Percentiles rank a stretch among this genome's conserved stretches.
Evolutionary conservation across 2,113 vertebrate genomes (phyloP).

Genomic region (Chitala chitala): DNA sequence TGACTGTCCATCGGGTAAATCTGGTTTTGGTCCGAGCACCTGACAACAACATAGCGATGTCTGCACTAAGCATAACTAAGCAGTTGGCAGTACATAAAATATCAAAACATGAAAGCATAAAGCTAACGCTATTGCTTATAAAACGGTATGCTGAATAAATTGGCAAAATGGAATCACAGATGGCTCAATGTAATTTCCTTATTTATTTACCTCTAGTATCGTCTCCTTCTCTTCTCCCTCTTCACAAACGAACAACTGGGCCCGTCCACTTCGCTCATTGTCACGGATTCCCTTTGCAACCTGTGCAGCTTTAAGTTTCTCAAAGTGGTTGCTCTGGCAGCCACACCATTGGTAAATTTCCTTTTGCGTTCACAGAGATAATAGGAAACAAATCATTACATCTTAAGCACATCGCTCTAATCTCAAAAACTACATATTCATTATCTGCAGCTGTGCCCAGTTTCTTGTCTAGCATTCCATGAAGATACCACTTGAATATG

Average conservation of each 20-base stretch:
- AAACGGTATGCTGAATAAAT: too few species aligned
- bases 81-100: too few species aligned
- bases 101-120: too few species aligned
- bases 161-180: too few species aligned
- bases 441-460: too few species aligned
- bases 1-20: conserved; percentile 47
- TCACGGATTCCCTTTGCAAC: conserved; percentile 78
- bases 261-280: conserved; percentile 71
- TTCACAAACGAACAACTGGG: conserved; percentile 56
- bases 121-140: too few species aligned
- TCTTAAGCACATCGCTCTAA: too few species aligned
- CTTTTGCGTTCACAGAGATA: conserved; percentile 44
- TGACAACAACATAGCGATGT: conserved; percentile 33
- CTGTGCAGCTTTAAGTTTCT: conserved; percentile 70
- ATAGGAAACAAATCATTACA: not conserved
- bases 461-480: too few species aligned
- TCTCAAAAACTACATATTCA: too few species aligned
- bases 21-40: conserved; percentile 74
- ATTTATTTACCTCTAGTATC: conserved; percentile 68
- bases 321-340: conserved; percentile 63
- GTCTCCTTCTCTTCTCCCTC: conserved; percentile 68
- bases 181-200: too few species aligned
- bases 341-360: conserved; percentile 81
- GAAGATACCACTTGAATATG: too few species aligned
- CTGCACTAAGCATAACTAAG: not conserved